Evolutionary conservation across 2,113 vertebrate species (phyloP).

Genomic region (Tyrannus savana): DNA sequence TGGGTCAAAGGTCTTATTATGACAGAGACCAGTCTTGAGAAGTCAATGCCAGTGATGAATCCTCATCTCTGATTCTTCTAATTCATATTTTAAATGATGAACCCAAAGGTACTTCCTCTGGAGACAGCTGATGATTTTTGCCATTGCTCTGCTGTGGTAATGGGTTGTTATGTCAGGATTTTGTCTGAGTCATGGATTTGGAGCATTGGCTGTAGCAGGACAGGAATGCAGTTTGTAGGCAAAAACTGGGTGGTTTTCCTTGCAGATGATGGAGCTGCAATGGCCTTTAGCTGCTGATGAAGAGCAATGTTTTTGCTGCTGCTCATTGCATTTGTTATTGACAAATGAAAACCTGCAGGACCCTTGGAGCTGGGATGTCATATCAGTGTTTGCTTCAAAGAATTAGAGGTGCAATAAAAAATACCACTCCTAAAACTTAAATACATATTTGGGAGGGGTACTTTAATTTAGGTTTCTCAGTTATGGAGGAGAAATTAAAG

Average conservation of each 20-base stretch:
- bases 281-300: background rate
- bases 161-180: background rate
- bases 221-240: background rate
- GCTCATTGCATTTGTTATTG: background rate
- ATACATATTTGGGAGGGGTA: background rate
- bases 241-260: background rate
- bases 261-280: background rate
- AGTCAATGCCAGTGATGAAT: background rate
- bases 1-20: constrained; percentile 65
- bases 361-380: background rate
- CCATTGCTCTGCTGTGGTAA: background rate
- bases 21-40: constrained; percentile 6
- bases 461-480: background rate
- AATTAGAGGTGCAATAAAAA: background rate
- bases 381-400: background rate
- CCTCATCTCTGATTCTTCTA: constrained; percentile 31
- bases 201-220: background rate
- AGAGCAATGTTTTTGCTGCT: background rate
- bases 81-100: constrained; percentile 61
- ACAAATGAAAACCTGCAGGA: background rate
- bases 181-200: background rate
- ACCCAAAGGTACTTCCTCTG: constrained; percentile 25
- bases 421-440: background rate
- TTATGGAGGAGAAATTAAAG: background rate
- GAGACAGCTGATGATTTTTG: constrained; percentile 62